Conservation (phyloP, 1,140 invertebrate genomes). For the Uloborus diversus region DNA sequence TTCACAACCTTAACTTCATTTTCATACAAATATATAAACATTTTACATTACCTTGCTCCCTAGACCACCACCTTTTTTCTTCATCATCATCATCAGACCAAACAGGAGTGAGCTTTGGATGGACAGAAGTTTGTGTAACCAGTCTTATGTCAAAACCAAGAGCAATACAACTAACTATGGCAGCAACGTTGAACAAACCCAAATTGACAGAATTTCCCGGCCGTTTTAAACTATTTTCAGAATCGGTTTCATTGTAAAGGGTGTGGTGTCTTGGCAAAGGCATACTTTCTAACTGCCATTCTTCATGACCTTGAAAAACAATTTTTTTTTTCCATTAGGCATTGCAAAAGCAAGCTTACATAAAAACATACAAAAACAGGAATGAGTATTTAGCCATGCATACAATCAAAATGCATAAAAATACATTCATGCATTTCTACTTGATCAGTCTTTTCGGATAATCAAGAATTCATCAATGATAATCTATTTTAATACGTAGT, state of each 20-base stretch:
- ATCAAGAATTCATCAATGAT: no score
- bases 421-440: no score
- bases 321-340: no score
- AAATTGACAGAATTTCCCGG: slow-evolving; percentile 74
- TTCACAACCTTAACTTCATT: no score
- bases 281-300: slow-evolving; percentile 33
- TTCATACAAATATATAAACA: no score
- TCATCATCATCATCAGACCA: slow-evolving; percentile 62
- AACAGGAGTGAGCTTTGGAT: slow-evolving; percentile 75
- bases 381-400: no score
- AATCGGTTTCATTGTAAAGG: slow-evolving; percentile 40
- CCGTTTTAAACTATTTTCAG: slow-evolving; percentile 22
- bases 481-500: no score
- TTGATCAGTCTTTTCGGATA: no score
- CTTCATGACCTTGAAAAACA: slow-evolving; percentile 31
- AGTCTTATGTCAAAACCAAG: slow-evolving; percentile 90
- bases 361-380: no score
- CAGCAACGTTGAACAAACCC: slow-evolving; percentile 88
- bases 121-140: slow-evolving; percentile 81
- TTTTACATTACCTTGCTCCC: slow-evolving; percentile 57
- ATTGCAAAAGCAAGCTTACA: no score
- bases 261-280: slow-evolving; percentile 26
- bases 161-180: slow-evolving; percentile 85
- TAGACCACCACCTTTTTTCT: slow-evolving; percentile 65
- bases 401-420: no score